phyloP scores from a whole-genome alignment of 2,113 vertebrate genomes.

The Leptosomus discolor region DNA sequence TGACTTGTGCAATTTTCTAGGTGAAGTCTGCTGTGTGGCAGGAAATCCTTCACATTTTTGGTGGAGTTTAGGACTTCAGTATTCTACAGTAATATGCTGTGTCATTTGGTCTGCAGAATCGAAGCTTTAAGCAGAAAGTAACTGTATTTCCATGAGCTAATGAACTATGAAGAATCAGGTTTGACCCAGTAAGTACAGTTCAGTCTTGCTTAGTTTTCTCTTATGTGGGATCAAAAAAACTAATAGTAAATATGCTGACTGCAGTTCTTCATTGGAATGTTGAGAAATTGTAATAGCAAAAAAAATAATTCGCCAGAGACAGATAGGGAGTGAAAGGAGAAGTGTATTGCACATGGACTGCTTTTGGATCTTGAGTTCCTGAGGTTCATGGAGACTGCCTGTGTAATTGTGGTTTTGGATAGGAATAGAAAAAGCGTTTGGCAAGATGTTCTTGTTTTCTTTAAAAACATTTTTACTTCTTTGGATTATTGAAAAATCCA shows the following conservation, averaged over 20 bases:
- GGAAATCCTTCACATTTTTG: not conserved
- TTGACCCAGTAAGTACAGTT: not conserved
- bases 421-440: not conserved
- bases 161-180: not conserved
- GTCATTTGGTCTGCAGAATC: not conserved
- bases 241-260: not conserved
- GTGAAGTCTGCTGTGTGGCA: not conserved
- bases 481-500: not conserved
- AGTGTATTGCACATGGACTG: not conserved
- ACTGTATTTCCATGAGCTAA: not conserved
- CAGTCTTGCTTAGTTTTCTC: not conserved
- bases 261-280: not conserved
- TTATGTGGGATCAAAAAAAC: not conserved
- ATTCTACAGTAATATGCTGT: not conserved
- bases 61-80: not conserved
- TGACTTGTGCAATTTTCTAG: no score
- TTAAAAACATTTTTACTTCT: not conserved
- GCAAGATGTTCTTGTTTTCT: not conserved
- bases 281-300: not conserved
- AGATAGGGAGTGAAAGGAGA: not conserved
- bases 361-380: not conserved
- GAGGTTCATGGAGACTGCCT: not conserved
- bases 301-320: not conserved
- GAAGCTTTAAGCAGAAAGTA: not conserved
- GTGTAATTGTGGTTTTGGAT: not conserved